phyloP scores from a whole-genome alignment of 1,140 invertebrate genomes.

The Drosophila varians region DNA sequence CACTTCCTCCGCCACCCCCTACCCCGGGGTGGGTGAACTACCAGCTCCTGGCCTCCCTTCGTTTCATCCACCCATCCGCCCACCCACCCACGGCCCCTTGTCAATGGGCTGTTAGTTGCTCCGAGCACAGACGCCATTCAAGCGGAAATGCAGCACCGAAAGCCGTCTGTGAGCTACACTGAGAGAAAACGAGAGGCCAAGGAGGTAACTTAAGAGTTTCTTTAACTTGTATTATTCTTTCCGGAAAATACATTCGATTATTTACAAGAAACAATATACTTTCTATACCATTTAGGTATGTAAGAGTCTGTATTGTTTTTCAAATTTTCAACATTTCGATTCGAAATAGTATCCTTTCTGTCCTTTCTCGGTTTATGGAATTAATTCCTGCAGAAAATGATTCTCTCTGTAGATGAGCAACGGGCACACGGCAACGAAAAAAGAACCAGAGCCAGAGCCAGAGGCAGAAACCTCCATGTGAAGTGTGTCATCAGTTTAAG shows the following conservation, averaged over 20 bases:
- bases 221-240: too few species aligned
- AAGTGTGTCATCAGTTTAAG: slow-evolving; percentile 82
- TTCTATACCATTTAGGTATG: too few species aligned
- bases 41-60: neutral
- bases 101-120: slow-evolving; percentile 71
- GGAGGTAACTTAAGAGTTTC: too few species aligned
- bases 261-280: too few species aligned
- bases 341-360: too few species aligned
- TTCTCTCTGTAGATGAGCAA: slow-evolving; percentile 7
- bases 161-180: slow-evolving; percentile 33
- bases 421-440: slow-evolving; percentile 39
- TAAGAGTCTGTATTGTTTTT: too few species aligned
- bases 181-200: neutral
- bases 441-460: slow-evolving; percentile 45
- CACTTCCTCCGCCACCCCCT: slow-evolving; percentile 16
- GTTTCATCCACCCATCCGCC: neutral
- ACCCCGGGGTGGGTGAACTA: neutral
- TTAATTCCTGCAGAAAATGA: too few species aligned
- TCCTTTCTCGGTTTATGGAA: too few species aligned
- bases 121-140: slow-evolving; percentile 73
- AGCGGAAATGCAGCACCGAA: slow-evolving; percentile 77
- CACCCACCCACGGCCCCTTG: slow-evolving; percentile 22
- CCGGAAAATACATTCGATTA: too few species aligned
- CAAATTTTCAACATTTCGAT: too few species aligned
- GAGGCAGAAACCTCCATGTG: slow-evolving; percentile 73